Evolutionary conservation across 2,113 vertebrate species (phyloP), one percentile per base, ranked within the genome.

Genomic region (Tichodroma muraria): DNA sequence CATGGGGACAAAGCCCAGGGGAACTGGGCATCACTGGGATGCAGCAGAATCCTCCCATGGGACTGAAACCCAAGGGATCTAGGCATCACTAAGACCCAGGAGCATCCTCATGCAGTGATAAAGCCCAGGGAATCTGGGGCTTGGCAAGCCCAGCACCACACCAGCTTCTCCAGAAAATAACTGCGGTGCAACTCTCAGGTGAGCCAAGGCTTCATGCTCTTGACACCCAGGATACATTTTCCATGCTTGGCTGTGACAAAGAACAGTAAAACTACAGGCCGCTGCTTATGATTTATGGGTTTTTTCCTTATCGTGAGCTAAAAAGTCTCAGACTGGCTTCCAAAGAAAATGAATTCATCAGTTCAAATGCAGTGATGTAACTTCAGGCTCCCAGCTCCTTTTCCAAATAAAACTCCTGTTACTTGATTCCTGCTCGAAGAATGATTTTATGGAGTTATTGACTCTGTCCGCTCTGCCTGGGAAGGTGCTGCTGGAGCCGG

Each of bases 401-500:
- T 91, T 94, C 89, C 93, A 97, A 96, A 95, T 60, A 94, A 96
- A 97, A 94, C 82, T 95, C 73, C 89, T 63, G 82, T 70, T 90
- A 89, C 53, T 59, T 33, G 63, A 78, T 65, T 60, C 82, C 89
- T 60, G 60, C 83, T 44, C 2, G 3, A 80, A 82, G 65, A 45
- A 83, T 72, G 88, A 79, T 71, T 91, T 90, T 77, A 83, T 83
- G 81, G 87, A 84, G 89, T 84, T 93, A 90, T 77, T 95, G 86
- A 91, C 81, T 94, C 86, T 3, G 1, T 76, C 44, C 10, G 0
- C 45, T n/a, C 50, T 77, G 86, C 76, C 87, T 42, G 4, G 81
- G 84, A 89, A 95, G 91, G 60, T 83, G 69, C 61, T 8, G 11
- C 66, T 4, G 0, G 47, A 75, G 61, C 45, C 31, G 38, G 81